These are phyloP conservation scores for Monodelphis domestica DNA, from an alignment of 2,797 vertebrate genomes.

Conservation along the genomic window DNA sequence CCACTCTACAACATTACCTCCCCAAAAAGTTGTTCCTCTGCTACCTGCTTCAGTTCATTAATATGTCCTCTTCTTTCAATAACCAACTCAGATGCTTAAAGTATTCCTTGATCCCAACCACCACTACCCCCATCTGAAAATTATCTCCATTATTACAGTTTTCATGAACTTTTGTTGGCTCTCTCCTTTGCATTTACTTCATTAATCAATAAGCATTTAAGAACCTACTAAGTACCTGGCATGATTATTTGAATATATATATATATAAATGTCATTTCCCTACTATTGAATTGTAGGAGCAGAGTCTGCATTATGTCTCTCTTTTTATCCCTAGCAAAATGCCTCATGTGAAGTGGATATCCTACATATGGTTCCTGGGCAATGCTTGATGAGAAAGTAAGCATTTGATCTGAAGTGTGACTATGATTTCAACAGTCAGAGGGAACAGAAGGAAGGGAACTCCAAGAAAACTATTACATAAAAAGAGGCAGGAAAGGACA, in stretches of 20 bases:
- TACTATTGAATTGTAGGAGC: background rate
- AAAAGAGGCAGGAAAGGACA: background rate
- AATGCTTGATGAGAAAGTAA: background rate
- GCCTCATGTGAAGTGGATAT: background rate
- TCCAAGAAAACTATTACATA: background rate
- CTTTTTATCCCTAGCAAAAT: slow-evolving; percentile 35
- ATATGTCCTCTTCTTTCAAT: background rate
- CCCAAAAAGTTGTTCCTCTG: background rate
- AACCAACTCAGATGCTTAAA: background rate
- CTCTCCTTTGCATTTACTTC: too few relatives aligned
- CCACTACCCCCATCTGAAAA: too few relatives aligned
- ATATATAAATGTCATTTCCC: background rate
- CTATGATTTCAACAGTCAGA: background rate
- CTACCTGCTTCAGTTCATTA: background rate
- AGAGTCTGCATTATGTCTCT: background rate
- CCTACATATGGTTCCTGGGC: slow-evolving; percentile 22
- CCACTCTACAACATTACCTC: background rate
- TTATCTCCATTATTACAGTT: background rate
- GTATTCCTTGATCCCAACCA: background rate
- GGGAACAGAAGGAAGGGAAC: background rate
- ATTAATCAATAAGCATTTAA: too few relatives aligned
- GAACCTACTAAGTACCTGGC: too few relatives aligned
- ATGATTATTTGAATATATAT: background rate
- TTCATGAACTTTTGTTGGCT: background rate
- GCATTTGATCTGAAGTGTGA: background rate